Evolutionary conservation across 1,140 invertebrate genomes (phyloP).

Genomic region (Lordiphosa mommai): DNA sequence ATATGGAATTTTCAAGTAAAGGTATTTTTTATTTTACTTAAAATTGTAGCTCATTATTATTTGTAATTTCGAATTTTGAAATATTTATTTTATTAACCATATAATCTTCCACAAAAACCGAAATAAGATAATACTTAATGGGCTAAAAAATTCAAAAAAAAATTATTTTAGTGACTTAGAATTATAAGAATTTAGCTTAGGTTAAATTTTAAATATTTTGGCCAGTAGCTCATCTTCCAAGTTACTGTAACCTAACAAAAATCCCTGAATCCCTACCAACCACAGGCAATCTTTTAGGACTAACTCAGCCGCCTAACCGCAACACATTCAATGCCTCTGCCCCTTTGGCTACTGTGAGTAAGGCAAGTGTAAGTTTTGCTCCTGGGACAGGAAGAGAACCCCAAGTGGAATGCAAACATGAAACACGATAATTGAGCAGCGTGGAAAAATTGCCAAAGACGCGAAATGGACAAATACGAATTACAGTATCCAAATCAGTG

Average conservation of each 20-base stretch:
- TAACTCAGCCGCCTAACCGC: constrained; percentile 7
- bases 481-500: constrained; percentile 77
- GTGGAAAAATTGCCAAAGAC: constrained; percentile 77
- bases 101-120: too few relatives aligned
- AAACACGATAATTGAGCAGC: constrained; percentile 77
- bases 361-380: background rate
- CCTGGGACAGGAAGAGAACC: constrained; percentile 65
- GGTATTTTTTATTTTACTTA: too few relatives aligned
- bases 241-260: background rate
- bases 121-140: too few relatives aligned
- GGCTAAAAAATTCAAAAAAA: too few relatives aligned
- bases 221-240: too few relatives aligned
- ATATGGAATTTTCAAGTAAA: too few relatives aligned
- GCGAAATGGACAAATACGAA: constrained; percentile 77
- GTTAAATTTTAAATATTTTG: too few relatives aligned
- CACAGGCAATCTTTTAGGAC: background rate
- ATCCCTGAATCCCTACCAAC: background rate
- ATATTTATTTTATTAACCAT: too few relatives aligned
- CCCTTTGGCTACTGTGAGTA: constrained; percentile 39
- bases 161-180: too few relatives aligned
- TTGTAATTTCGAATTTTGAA: too few relatives aligned
- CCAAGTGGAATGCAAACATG: constrained; percentile 69
- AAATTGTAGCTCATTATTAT: too few relatives aligned
- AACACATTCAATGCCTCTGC: constrained; percentile 8
- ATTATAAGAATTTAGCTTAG: too few relatives aligned